phyloP scores from a whole-genome alignment of 2,888 invertebrate species.

The Hyppa rectilinea region DNA sequence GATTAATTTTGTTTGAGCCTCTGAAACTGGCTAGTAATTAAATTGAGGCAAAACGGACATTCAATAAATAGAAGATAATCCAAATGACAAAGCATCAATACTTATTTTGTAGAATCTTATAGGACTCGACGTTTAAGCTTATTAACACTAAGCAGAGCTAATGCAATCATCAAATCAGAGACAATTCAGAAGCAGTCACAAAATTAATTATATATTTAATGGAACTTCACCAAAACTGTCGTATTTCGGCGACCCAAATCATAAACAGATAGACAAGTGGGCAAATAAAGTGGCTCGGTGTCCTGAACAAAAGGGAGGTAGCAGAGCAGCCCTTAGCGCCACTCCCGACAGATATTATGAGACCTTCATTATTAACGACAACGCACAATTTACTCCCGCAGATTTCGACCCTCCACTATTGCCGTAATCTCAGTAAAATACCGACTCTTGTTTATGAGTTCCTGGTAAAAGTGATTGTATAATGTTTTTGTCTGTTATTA shows the following conservation, averaged over 20 bases:
- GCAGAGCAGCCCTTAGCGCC: conserved; percentile 66
- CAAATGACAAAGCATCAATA: not conserved
- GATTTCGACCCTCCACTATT: conserved; percentile 62
- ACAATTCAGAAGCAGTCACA: conserved; percentile 39
- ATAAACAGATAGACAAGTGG: conserved; percentile 70
- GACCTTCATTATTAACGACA: conserved; percentile 72
- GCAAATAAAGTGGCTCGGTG: conserved; percentile 67
- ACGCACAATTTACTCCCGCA: conserved; percentile 62
- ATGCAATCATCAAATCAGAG: conserved; percentile 43
- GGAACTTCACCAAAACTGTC: conserved; percentile 61
- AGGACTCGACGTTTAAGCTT: not conserved
- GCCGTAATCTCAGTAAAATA: conserved; percentile 66
- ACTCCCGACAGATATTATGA: conserved; percentile 73
- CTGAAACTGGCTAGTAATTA: not conserved
- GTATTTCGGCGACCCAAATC: conserved; percentile 68
- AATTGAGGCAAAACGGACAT: not conserved
- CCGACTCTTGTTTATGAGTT: conserved; percentile 64
- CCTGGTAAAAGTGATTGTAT: conserved; percentile 49
- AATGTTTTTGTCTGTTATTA: conserved; percentile 40
- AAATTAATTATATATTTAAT: conserved; percentile 63
- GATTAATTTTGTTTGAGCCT: not conserved
- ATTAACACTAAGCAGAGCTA: conserved; percentile 11
- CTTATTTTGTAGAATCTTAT: not conserved
- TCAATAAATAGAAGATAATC: not conserved
- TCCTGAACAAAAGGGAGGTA: conserved; percentile 68